Conservation (phyloP, 2,113 vertebrate genomes). For the Nibea coibor region DNA sequence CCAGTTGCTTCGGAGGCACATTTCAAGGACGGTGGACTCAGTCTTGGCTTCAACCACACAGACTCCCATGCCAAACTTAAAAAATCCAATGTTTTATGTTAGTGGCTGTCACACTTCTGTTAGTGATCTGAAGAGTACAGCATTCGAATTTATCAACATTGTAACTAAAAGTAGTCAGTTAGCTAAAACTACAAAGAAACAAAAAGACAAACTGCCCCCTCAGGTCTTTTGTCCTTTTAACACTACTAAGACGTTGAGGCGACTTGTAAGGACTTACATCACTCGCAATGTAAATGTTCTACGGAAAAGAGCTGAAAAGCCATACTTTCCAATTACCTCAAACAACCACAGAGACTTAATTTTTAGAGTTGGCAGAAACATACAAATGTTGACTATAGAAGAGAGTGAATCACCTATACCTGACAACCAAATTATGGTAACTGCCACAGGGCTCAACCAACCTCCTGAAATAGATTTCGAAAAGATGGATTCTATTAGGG, state of each 20-base stretch:
- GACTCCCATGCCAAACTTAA: not conserved
- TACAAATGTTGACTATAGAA: not conserved
- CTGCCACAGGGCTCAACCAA: no score
- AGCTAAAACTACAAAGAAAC: no score
- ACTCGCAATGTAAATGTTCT: not conserved
- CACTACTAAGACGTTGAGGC: not conserved
- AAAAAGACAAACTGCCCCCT: no score
- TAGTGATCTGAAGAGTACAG: not conserved
- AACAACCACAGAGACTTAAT: not conserved
- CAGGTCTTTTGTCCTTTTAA: no score
- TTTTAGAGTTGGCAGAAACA: conserved; percentile 9
- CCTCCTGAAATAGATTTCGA: no score
- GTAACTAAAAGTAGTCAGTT: no score
- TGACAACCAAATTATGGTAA: no score
- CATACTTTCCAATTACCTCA: not conserved
- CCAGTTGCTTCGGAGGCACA: not conserved
- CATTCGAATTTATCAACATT: not conserved
- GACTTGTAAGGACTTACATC: not conserved
- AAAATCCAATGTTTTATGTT: conserved; percentile 10
- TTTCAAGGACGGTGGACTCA: conserved; percentile 7
- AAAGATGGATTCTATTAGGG: not conserved
- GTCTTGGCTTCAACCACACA: not conserved
- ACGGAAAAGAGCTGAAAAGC: not conserved
- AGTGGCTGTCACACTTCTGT: not conserved
- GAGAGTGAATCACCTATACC: not conserved